Percentiles rank a stretch among this genome's conserved stretches.
These are phyloP conservation scores for Heliconius eleuchia DNA, from an alignment of 1,140 invertebrate genomes.

Conservation along the genomic window DNA sequence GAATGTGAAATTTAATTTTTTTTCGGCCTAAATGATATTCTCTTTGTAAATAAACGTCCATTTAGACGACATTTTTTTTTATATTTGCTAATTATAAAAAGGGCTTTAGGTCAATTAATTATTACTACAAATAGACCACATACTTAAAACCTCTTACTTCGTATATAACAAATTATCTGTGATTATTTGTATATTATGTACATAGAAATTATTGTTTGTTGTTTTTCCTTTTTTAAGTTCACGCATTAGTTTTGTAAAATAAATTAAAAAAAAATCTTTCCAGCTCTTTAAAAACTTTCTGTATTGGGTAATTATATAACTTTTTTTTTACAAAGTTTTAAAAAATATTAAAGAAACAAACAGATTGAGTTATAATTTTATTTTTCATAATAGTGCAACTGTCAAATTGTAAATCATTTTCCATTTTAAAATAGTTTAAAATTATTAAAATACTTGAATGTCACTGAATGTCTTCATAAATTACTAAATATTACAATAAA, in stretches of 20 bases:
- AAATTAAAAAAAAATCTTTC: no score
- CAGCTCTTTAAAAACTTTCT: background rate
- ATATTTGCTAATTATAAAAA: background rate
- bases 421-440: background rate
- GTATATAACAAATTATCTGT: conserved; percentile 5
- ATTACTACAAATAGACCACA: background rate
- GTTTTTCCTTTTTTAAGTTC: background rate
- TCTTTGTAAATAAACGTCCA: background rate
- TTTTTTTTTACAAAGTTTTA: background rate
- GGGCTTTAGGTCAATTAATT: background rate
- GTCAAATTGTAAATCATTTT: no score
- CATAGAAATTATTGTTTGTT: background rate
- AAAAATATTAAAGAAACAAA: background rate
- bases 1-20: background rate
- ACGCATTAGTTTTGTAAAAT: background rate
- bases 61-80: background rate
- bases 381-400: background rate
- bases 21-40: background rate
- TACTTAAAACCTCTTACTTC: background rate
- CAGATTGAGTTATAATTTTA: background rate
- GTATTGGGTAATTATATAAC: background rate
- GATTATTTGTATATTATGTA: conserved; percentile 3
- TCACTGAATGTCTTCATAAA: background rate
- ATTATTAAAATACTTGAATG: background rate
- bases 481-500: background rate